Evolutionary conservation across 2,888 invertebrate species (phyloP), one percentile per base, ranked within the genome.

Genomic region (Apoderus coryli): DNA sequence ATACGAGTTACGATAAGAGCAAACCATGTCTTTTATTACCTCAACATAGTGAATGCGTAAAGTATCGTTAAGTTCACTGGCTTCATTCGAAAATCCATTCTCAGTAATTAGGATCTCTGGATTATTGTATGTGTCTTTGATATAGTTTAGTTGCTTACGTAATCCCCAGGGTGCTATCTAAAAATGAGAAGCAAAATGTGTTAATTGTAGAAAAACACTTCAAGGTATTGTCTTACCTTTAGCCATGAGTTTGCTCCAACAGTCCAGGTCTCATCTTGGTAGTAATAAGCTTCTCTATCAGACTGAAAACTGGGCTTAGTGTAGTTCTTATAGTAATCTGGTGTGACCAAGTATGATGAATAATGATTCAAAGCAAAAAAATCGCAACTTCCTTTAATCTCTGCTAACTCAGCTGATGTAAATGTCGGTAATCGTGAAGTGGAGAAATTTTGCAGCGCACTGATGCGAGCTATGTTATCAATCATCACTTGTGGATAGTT

Each of bases 111-210:
- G 59, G 4, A 72, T 53, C 14, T 60, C 53, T 0, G 66, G 64
- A 44, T 69, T 63, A 22, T 58, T 52, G 25, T 45, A 44, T 4
- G 22, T 33, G 40, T 50, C 36, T 42, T 47, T 48, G 12, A 50
- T 38, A 42, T 64, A 64, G 4, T 57, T 48, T 0, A 74, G 45
- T 1, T 69, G 33, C 33, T 67, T 64, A 34, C 56, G 50, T 35
- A 75, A 59, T 1, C 69, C 71, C 63, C 65, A 64, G 0, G 72
- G 69, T 2, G 31, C n/a, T n/a, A n/a, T n/a, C n/a, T n/a, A n/a
- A n/a, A n/a, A n/a, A n/a, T n/a, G n/a, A n/a, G n/a, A n/a, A n/a
- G n/a, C n/a, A n/a, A n/a, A n/a, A n/a, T n/a, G n/a, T n/a, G n/a
- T n/a, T n/a, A n/a, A n/a, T n/a, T n/a, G n/a, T n/a, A n/a, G n/a